Percentiles rank a stretch among this genome's conserved stretches.
Evolutionary conservation across 1,140 invertebrate species (phyloP).

Genomic region (Eubasilissa regina): DNA sequence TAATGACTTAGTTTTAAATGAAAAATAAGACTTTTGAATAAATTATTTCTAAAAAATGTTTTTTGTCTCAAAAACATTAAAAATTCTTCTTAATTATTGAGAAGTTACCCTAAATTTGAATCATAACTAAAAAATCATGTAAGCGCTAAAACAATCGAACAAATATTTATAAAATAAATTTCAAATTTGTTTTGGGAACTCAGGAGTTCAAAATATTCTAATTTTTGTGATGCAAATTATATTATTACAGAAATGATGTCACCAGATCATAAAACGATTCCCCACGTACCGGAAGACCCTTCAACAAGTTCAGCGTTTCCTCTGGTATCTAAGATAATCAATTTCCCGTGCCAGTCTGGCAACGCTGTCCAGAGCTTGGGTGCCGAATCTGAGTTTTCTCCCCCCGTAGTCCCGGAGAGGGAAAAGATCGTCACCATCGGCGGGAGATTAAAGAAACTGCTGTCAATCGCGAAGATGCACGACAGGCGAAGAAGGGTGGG

Average conservation of each 20-base stretch:
- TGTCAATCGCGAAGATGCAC: constrained; percentile 75
- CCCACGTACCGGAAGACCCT: constrained; percentile 40
- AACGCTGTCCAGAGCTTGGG: background rate
- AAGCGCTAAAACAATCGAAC: too few species aligned
- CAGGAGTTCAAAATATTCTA: too few species aligned
- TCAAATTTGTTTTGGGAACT: too few species aligned
- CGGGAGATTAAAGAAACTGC: constrained; percentile 73
- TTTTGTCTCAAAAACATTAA: too few species aligned
- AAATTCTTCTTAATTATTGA: too few species aligned
- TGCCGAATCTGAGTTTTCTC: background rate
- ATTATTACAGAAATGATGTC: constrained; percentile 44
- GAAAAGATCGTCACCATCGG: constrained; percentile 50
- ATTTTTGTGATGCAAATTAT: too few species aligned
- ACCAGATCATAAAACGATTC: constrained; percentile 45
- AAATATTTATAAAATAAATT: too few species aligned
- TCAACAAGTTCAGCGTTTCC: constrained; percentile 38
- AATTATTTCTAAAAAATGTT: too few species aligned
- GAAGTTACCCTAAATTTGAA: too few species aligned
- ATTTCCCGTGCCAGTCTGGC: constrained; percentile 43
- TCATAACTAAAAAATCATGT: too few species aligned
- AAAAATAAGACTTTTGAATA: too few species aligned
- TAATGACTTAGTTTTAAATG: too few species aligned
- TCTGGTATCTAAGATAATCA: constrained; percentile 55
- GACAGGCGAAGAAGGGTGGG: constrained; percentile 63
- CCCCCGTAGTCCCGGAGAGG: constrained; percentile 40